Base-by-base conservation (phyloP, 2,888 invertebrate species). In the Oconnorella tubifera region DNA sequence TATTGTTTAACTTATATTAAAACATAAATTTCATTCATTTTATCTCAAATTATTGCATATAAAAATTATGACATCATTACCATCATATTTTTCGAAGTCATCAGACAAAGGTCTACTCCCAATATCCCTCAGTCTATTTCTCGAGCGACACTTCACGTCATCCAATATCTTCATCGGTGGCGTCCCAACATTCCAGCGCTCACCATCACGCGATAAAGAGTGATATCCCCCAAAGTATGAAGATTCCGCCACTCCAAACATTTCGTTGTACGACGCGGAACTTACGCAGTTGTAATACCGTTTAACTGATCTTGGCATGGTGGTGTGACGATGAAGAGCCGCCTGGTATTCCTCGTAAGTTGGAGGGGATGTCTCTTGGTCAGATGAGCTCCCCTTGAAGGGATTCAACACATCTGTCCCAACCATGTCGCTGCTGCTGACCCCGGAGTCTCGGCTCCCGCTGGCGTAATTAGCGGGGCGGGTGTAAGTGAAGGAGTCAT, bases 161-260 rank as follows among this genome's bases (percentile, higher is more conserved):
- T 84, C 85, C 65, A 86, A 80, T 56, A 86, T 78, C 25, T 85
- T 86, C 86, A 86, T 86, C 25, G 86, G 85, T 19, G 85, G 85
- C 3, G 83, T 81, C 31, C 27, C 50, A n/a, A 33, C n/a, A n/a
- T n/a, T n/a, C n/a, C n/a, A n/a, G n/a, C n/a, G n/a, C n/a, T n/a
- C 57, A 3, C 32, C 58, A 19, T 23, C 59, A 29, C 56, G 25
- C 25, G n/a, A n/a, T 1, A 28, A 23, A 2, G 27, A 29, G 33
- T 32, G 33, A 3, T n/a, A 31, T 32, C 10, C 2, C n/a, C 29
- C 19, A 0, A 32, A 56, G 33, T n/a, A n/a, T n/a, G n/a, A n/a
- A n/a, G n/a, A n/a, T n/a, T n/a, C n/a, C n/a, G n/a, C n/a, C n/a
- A n/a, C n/a, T n/a, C n/a, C n/a, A n/a, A n/a, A n/a, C n/a, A n/a